Evolutionary conservation across 30 jellyfish, hydroid and myxozoan species (phyloP), one percentile per base, ranked within the genome.

Genomic region (Aurelia coerulea): DNA sequence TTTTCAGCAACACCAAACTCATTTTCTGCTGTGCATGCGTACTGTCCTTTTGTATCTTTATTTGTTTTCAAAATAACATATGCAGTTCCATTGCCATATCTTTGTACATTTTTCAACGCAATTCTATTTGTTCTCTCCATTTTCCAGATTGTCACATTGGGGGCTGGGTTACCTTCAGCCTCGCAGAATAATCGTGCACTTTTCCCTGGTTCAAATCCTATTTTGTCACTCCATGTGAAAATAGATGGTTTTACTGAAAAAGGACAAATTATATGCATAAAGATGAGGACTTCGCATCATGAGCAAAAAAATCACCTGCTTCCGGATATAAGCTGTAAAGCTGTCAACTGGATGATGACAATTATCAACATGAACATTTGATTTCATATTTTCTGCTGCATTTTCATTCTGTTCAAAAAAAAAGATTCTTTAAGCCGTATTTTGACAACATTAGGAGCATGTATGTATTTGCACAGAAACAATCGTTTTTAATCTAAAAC

Each of bases 91-190:
- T 84, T 84, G 50, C 81, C 81, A 67, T 84, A 84, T 9, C 33
- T 49, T 19, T 29, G 62, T 41, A 19, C 46, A 37, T 60, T 51
- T 14, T 74, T 58, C 54, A 84, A 5, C 10, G 65, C 80, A 11
- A 13, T 58, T 13, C 66, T 68, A 5, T 60, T 79, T 7, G 23
- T 75, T 11, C 71, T 71, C 17, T 12, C 37, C 1, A 67, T 58
- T 8, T 70, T 42, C 37, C 10, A 54, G 6, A 75, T 32, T 16
- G 96, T 68, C 23, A 88, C 78, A 62, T 69, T 78, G 37, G 96
- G 96, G 19, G 56, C 35, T 7, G 96, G 96, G 60, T 88, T 78
- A 4, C 96, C 96, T 0, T 63, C 84, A 31, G 91, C 88, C 62
- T 88, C 87, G 62, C 96, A 88, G 49, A 68, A 69, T 15, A 88